A percentile compares a stretch with the other conserved stretches of the same genome.
Evolutionary conservation across 1,140 invertebrate species (phyloP).

Genomic region (Drosophila orena): DNA sequence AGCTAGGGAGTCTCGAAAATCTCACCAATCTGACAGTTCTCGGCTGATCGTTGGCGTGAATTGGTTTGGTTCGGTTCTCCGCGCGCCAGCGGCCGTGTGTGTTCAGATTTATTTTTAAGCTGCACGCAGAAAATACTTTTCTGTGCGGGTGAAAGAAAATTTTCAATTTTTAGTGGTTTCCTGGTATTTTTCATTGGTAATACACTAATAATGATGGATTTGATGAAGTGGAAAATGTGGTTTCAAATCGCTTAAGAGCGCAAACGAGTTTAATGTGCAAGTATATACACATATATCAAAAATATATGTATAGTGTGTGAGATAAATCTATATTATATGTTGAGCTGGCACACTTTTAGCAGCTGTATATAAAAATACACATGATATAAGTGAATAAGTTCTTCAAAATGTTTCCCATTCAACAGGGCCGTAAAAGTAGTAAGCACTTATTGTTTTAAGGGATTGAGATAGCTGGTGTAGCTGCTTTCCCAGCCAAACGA

Average conservation of each 20-base stretch:
- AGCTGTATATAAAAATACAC: conserved; percentile 38
- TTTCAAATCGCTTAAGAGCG: neutral
- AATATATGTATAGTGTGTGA: conserved; percentile 27
- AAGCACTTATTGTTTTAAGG: conserved; percentile 2
- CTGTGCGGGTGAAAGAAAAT: conserved; percentile 42
- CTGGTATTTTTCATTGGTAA: neutral
- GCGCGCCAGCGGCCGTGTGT: conserved; percentile 66
- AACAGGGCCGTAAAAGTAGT: neutral
- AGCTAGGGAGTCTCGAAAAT: neutral
- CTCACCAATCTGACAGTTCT: conserved; percentile 74
- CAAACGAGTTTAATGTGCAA: conserved; percentile 18
- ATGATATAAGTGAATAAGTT: conserved; percentile 5
- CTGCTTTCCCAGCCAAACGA: conserved; percentile 8
- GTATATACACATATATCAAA: conserved; percentile 10
- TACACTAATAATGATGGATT: neutral
- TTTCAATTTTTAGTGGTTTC: neutral
- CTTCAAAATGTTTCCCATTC: neutral
- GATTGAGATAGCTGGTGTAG: neutral
- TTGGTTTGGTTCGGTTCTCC: conserved; percentile 54
- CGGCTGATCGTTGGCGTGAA: conserved; percentile 77
- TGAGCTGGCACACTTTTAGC: conserved; percentile 55
- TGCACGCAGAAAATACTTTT: conserved; percentile 56
- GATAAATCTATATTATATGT: conserved; percentile 36
- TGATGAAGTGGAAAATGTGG: neutral
- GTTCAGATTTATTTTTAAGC: conserved; percentile 80